phyloP scores from a whole-genome alignment of 2,888 invertebrate species.

The Dilophus febrilis region DNA sequence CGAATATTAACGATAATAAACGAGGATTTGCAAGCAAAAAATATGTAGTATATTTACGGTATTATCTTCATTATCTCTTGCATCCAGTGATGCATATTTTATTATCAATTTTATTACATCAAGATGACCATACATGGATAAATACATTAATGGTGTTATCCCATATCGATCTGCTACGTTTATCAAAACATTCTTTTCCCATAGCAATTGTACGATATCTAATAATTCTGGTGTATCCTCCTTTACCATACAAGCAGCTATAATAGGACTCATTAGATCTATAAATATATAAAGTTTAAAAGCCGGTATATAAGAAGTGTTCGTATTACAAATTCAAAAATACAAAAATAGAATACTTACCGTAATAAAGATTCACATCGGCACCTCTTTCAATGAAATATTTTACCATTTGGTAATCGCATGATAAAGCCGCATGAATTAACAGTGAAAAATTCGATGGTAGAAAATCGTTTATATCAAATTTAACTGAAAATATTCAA shows the following conservation, averaged over 20 bases:
- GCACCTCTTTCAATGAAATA: slow-evolving; percentile 19
- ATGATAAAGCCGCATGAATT: slow-evolving; percentile 19
- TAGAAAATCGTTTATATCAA: too few species aligned
- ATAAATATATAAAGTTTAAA: too few species aligned
- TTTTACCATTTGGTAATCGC: slow-evolving; percentile 18
- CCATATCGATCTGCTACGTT: slow-evolving; percentile 25
- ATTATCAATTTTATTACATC: slow-evolving; percentile 19
- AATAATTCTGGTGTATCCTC: neutral
- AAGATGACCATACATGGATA: slow-evolving; percentile 21
- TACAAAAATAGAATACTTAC: too few species aligned
- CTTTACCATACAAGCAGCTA: too few species aligned
- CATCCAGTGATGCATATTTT: slow-evolving; percentile 21
- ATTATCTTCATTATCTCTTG: slow-evolving; percentile 23
- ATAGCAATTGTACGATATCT: slow-evolving; percentile 18
- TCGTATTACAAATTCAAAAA: too few species aligned
- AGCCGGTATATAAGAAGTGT: too few species aligned
- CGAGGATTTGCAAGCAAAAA: too few species aligned
- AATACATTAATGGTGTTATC: slow-evolving; percentile 26
- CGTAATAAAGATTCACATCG: slow-evolving; percentile 19
- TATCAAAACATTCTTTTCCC: slow-evolving; percentile 18
- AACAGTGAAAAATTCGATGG: slow-evolving; percentile 10
- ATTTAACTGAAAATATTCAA: slow-evolving; percentile 1
- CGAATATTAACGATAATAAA: neutral
- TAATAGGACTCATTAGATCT: too few species aligned
- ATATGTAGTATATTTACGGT: slow-evolving; percentile 13